Evolutionary conservation across 2,888 invertebrate genomes (phyloP).

Genomic region (Rhaphigaster nebulosa): DNA sequence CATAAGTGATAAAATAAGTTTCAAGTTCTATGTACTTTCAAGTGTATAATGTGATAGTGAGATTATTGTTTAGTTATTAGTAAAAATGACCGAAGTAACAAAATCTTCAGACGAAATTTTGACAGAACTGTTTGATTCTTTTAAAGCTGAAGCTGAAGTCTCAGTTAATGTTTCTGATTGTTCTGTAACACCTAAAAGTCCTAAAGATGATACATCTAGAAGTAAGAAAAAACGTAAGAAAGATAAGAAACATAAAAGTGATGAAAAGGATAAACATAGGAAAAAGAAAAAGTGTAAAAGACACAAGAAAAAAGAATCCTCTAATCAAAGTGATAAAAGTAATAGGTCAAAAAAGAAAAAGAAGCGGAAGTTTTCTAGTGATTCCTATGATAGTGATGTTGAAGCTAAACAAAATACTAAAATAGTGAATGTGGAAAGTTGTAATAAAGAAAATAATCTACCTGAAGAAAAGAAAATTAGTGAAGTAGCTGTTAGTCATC

Average conservation of each 20-base stretch:
- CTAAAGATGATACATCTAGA: background rate
- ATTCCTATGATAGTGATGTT: conserved; percentile 56
- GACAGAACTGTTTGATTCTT: conserved; percentile 84
- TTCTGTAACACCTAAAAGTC: conserved; percentile 51
- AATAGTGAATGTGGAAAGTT: conserved; percentile 15
- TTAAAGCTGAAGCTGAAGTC: conserved; percentile 81
- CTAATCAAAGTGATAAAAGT: conserved; percentile 60
- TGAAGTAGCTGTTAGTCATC: background rate
- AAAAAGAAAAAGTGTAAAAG: conserved; percentile 70
- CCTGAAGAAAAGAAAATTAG: conserved; percentile 58
- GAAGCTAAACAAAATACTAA: conserved; percentile 41
- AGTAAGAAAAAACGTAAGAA: conserved; percentile 58
- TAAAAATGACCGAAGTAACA: conserved; percentile 54
- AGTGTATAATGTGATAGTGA: conserved; percentile 47
- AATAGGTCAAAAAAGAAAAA: conserved; percentile 62
- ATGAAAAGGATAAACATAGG: conserved; percentile 67
- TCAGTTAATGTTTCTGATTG: conserved; percentile 68
- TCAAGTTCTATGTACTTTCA: background rate
- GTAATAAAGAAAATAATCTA: conserved; percentile 52
- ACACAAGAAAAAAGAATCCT: conserved; percentile 66
- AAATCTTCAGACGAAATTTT: conserved; percentile 86
- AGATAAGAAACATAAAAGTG: conserved; percentile 63
- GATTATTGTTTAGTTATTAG: background rate
- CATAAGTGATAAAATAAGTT: background rate
- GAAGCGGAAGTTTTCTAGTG: conserved; percentile 57